These are phyloP conservation scores for Sebastes trivittatus DNA, from an alignment of 2,797 vertebrate species.

Conservation along the genomic window DNA sequence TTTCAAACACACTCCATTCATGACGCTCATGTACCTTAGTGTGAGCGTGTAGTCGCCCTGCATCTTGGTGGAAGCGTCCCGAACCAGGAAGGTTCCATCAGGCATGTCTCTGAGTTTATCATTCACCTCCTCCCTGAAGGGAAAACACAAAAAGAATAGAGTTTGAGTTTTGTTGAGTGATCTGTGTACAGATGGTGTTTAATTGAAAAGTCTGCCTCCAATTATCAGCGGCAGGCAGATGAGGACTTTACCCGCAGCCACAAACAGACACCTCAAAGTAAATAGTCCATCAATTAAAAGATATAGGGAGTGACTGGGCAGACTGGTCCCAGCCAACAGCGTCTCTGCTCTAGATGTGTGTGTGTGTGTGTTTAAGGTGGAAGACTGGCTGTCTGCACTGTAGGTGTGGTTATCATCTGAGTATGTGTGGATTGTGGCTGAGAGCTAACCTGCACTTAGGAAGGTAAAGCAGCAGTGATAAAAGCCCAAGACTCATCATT, in stretches of 20 bases:
- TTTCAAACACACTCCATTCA: neutral
- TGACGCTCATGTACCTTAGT: constrained; percentile 80
- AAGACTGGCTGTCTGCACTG: constrained; percentile 44
- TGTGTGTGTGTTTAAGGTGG: neutral
- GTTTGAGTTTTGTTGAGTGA: constrained; percentile 4
- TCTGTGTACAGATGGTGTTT: neutral
- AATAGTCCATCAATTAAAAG: constrained; percentile 10
- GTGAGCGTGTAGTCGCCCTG: constrained; percentile 97
- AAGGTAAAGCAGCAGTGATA: neutral
- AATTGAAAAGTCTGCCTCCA: constrained; percentile 22
- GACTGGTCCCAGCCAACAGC: constrained; percentile 14
- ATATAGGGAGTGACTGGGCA: neutral
- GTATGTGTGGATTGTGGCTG: constrained; percentile 9
- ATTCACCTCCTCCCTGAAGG: constrained; percentile 92
- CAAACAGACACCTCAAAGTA: constrained; percentile 18
- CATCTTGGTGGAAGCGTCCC: constrained; percentile 95
- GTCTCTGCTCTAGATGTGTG: neutral
- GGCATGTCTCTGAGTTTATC: constrained; percentile 96
- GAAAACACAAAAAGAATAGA: neutral
- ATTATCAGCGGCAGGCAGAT: constrained; percentile 15
- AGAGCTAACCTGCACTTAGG: constrained; percentile 18
- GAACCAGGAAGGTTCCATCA: constrained; percentile 95
- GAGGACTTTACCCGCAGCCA: neutral
- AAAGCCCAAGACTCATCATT: neutral
- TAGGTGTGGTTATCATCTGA: constrained; percentile 33